Evolutionary conservation across 2,797 vertebrate genomes (phyloP).

Genomic region (Nyctibius grandis): DNA sequence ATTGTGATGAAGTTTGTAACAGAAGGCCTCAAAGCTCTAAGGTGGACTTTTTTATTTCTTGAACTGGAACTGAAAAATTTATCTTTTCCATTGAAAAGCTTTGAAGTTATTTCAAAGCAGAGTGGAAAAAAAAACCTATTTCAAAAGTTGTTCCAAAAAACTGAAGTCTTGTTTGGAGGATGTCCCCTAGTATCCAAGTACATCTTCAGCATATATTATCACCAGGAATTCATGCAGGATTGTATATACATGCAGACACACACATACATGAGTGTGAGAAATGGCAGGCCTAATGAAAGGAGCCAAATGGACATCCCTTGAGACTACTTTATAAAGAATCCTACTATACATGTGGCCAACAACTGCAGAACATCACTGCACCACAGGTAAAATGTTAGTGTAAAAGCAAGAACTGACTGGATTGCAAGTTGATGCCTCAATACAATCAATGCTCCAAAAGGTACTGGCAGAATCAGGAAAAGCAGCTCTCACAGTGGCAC

Average conservation of each 20-base stretch:
- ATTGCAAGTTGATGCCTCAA: not conserved
- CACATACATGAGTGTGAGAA: not conserved
- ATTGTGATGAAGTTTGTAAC: not conserved
- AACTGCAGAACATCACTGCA: not conserved
- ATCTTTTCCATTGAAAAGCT: not conserved
- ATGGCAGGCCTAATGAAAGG: not conserved
- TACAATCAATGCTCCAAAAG: not conserved
- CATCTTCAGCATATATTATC: not conserved
- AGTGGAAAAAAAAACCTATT: not conserved
- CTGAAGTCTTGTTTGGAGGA: not conserved
- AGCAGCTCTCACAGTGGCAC: not conserved
- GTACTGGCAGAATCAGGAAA: not conserved
- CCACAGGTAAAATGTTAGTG: not conserved
- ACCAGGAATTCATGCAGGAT: not conserved
- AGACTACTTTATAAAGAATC: not conserved
- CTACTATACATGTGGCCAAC: not conserved
- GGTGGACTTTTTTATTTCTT: not conserved
- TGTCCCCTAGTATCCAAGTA: not conserved
- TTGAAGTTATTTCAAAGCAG: not conserved
- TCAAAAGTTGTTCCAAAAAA: not conserved
- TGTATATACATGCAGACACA: rapidly evolving
- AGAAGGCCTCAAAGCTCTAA: not conserved
- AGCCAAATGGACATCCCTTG: not conserved
- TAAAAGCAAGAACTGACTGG: not conserved
- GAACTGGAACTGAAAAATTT: not conserved